phyloP scores from a whole-genome alignment of 2,797 vertebrate genomes.

The Borostomias antarcticus region DNA sequence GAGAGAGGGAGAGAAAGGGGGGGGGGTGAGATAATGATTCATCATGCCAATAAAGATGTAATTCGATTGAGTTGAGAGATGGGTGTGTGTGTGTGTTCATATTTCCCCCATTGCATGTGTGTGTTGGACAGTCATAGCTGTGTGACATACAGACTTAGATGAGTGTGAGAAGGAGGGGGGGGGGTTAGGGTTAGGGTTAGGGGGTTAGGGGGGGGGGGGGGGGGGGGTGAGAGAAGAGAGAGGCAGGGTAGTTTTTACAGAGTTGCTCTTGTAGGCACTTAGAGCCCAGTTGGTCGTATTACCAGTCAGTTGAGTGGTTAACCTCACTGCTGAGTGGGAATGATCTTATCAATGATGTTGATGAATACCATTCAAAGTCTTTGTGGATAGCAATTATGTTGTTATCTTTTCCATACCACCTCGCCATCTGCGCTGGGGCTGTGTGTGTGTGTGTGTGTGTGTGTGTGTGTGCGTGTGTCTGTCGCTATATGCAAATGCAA shows the following conservation, averaged over 20 bases:
- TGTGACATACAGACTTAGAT: no score
- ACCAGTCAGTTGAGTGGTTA: conserved; percentile 50
- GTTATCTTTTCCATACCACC: conserved; percentile 41
- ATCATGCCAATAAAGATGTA: conserved; percentile 16
- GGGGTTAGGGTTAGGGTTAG: no score
- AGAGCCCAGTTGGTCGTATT: conserved; percentile 41
- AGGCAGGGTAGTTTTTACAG: no score
- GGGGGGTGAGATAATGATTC: conserved; percentile 21
- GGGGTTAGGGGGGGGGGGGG: neutral
- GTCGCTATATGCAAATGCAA: neutral
- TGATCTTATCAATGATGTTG: conserved; percentile 58
- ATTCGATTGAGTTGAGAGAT: conserved; percentile 32
- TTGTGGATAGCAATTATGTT: conserved; percentile 19
- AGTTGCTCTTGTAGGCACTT: conserved; percentile 21
- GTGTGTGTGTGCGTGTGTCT: conserved; percentile 29
- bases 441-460: conserved; percentile 11
- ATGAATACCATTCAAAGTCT: conserved; percentile 30
- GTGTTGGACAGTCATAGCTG: no score
- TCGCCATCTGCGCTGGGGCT: conserved; percentile 51
- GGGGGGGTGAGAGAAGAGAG: neutral
- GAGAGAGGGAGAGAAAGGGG: neutral
- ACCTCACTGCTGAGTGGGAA: conserved; percentile 37
- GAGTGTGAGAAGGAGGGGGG: conserved; percentile 1
- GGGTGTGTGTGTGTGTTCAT: conserved; percentile 2
- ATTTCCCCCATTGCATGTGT: no score